A percentile compares a stretch with the other conserved stretches of the same genome.
These are phyloP conservation scores for Chanos chanos DNA, from an alignment of 2,797 vertebrate genomes.

Conservation along the genomic window DNA sequence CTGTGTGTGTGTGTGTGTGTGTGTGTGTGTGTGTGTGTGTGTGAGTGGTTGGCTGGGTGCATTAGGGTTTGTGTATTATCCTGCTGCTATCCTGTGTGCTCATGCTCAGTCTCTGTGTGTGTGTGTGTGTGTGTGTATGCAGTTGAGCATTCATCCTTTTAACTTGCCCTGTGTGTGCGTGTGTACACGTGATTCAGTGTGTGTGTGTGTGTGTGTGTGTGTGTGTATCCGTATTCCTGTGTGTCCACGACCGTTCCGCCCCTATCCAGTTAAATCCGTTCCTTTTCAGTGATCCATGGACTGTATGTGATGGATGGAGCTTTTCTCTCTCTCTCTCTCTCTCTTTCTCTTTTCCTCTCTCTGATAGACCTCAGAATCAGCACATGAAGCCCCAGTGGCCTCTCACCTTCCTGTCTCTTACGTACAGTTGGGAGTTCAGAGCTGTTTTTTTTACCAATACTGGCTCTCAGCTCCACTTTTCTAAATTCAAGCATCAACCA, in stretches of 20 bases:
- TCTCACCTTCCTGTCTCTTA: too few relatives aligned
- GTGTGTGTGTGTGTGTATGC: slow-evolving; percentile 9
- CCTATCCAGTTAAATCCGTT: slow-evolving; percentile 33
- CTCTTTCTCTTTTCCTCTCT: background rate
- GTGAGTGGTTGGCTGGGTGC: background rate
- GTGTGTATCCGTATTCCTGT: slow-evolving; percentile 27
- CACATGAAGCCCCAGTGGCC: too few relatives aligned
- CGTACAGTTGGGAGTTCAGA: too few relatives aligned
- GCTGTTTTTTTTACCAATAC: too few relatives aligned
- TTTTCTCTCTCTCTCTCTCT: background rate
- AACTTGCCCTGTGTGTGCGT: background rate
- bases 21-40: background rate
- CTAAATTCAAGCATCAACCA: too few relatives aligned
- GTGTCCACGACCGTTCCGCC: slow-evolving; percentile 25
- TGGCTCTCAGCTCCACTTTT: too few relatives aligned
- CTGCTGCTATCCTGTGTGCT: background rate
- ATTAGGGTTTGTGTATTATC: slow-evolving; percentile 3
- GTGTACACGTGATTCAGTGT: slow-evolving; percentile 10
- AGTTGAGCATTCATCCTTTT: background rate
- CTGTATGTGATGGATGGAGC: slow-evolving; percentile 30
- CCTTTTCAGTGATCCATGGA: slow-evolving; percentile 9
- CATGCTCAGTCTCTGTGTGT: background rate
- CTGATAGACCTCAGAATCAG: too few relatives aligned
- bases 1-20: slow-evolving; percentile 15
- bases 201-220: slow-evolving; percentile 9